A percentile compares a stretch with the other conserved stretches of the same genome.
phyloP scores from a whole-genome alignment of 2,113 vertebrate species.

The Leptosomus discolor region DNA sequence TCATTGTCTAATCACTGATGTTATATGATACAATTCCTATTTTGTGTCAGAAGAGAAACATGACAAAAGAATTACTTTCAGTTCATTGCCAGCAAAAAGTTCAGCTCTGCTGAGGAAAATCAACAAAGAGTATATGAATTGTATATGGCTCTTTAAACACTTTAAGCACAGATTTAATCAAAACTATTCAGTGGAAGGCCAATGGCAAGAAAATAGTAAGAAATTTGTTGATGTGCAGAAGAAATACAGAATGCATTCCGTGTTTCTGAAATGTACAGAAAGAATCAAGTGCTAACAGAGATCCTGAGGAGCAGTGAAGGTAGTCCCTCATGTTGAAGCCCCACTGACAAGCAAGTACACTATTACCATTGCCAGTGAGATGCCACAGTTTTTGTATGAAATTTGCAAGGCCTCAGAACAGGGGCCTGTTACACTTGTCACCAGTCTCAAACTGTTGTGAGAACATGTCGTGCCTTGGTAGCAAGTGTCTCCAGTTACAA shows the following conservation, averaged over 20 bases:
- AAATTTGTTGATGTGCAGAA: neutral
- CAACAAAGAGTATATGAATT: neutral
- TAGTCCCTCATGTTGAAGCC: neutral
- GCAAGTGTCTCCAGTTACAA: neutral
- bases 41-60: neutral
- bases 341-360: neutral
- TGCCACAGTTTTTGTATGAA: neutral
- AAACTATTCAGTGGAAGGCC: neutral
- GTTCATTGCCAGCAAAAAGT: neutral
- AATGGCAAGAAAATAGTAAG: neutral
- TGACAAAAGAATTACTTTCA: neutral
- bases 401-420: neutral
- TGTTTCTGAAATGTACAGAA: neutral
- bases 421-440: neutral
- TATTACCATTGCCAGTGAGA: neutral
- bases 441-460: neutral
- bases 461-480: neutral
- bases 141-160: neutral
- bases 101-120: neutral
- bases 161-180: neutral
- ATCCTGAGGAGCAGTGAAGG: neutral
- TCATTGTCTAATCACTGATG: neutral
- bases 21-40: neutral
- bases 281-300: neutral
- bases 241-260: neutral